Evolutionary conservation across 2,113 vertebrate species (phyloP), one percentile per base, ranked within the genome.

Genomic region (Sterrhoptilus dennistouni): DNA sequence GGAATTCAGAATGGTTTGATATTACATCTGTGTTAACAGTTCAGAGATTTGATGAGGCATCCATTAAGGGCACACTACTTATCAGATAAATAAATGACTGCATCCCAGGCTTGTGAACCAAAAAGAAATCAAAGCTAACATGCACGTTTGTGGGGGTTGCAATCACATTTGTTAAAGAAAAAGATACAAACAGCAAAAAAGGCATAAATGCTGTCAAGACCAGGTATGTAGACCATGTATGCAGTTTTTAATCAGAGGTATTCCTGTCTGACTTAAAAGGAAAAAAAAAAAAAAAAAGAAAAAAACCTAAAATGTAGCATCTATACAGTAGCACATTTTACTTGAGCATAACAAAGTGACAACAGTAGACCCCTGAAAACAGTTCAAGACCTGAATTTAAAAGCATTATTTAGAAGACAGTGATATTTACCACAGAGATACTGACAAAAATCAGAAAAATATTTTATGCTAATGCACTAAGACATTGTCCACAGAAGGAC

Each of bases 1-100:
- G 38, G 29, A 63, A 38, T 89, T 87, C 42, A 56, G 47, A 89
- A 40, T 27, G 11, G 20, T 35, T 53, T 78, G 47, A 19, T 59
- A 35, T 10, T 57, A 35, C 14, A 23, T 42, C 35, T 35, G 2
- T 27, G 19, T 42, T 84, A 87, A 63, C 24, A 40, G 7, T 63
- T 42, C 23, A 56, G 44, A 9, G 12, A 81, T 66, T 63, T 78
- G 61, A 86, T 44, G 63, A 91, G 49, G 60, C 1, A 1, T 33
- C 21, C 19, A 1, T 66, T 40, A n/a, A 1, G 2, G 25, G 6
- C 25, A 31, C 0, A 0, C 1, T 4, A 31, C 79, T 64, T 78
- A 52, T 56, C 77, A 94, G 45, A 60, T 22, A 27, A 64, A 69
- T 49, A 47, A 47, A 38, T 38, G 33, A 78, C 69, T 81, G 40